Conservation (phyloP, 2,113 vertebrate species). For the Papio anubis region DNA sequence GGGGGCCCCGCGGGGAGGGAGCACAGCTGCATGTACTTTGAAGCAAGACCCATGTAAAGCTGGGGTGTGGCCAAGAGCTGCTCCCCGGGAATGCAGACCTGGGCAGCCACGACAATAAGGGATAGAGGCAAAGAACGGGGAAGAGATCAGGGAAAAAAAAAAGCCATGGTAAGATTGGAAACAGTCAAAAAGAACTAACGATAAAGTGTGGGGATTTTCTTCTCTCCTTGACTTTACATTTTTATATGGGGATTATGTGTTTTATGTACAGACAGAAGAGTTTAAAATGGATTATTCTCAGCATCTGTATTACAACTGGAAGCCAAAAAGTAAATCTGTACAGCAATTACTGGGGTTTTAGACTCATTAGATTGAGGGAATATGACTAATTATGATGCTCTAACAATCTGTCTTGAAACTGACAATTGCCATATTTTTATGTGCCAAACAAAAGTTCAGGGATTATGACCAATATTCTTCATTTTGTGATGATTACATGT, state of each 20-base stretch:
- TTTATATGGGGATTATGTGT: background rate
- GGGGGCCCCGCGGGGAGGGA: constrained; percentile 11
- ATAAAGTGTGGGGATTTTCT: background rate
- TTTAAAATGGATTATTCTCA: background rate
- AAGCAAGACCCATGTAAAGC: background rate
- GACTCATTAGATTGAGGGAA: background rate
- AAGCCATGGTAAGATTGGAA: constrained; percentile 39
- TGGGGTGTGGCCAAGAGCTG: constrained; percentile 50
- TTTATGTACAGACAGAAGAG: background rate
- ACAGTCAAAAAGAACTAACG: background rate
- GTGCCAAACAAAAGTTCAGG: background rate
- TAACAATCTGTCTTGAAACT: background rate
- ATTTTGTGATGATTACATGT: background rate
- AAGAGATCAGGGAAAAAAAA: constrained; percentile 9
- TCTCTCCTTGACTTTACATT: constrained; percentile 34
- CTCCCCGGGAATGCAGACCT: constrained; percentile 51
- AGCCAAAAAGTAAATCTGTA: background rate
- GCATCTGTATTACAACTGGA: background rate
- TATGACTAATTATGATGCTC: background rate
- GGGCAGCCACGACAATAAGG: background rate
- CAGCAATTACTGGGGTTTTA: background rate
- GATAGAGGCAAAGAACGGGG: constrained; percentile 47
- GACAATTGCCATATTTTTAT: constrained; percentile 43
- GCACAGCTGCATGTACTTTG: background rate
- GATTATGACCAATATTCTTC: background rate